These are phyloP conservation scores for Lysandra coridon DNA, from an alignment of 2,888 invertebrate genomes.

Conservation along the genomic window DNA sequence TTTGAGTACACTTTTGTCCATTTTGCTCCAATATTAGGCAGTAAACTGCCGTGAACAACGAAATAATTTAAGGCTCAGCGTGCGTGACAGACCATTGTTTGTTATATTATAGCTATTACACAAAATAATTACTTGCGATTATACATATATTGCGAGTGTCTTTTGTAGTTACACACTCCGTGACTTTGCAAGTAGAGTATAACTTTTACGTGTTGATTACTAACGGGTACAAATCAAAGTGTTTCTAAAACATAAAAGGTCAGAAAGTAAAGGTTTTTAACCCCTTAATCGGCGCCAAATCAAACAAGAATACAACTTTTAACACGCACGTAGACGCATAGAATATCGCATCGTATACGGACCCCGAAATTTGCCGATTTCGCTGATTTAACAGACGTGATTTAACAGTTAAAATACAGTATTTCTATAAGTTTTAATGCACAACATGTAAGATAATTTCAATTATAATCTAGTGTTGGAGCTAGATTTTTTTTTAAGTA, in stretches of 20 bases:
- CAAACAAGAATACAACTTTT: not conserved
- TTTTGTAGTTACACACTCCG: not conserved
- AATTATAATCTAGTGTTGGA: too few species aligned
- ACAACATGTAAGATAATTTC: too few species aligned
- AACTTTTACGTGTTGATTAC: not conserved
- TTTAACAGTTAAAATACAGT: too few species aligned
- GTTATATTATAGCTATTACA: not conserved
- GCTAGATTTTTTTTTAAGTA: too few species aligned
- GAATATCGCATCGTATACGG: too few species aligned
- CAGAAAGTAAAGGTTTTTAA: not conserved
- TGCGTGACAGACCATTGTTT: slow-evolving; percentile 8
- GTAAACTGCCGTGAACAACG: not conserved
- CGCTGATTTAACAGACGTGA: too few species aligned
- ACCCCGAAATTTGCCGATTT: too few species aligned
- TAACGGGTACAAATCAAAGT: not conserved
- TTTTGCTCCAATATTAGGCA: too few species aligned
- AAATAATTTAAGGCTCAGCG: not conserved
- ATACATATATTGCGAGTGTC: not conserved
- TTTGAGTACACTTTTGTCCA: not conserved
- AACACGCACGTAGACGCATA: not conserved
- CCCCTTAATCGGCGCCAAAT: not conserved
- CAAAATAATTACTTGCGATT: not conserved
- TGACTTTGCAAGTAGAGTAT: not conserved
- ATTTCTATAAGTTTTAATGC: too few species aligned
- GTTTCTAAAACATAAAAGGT: not conserved